Conservation (phyloP, 2,888 invertebrate species). For the Lasiommata megera region DNA sequence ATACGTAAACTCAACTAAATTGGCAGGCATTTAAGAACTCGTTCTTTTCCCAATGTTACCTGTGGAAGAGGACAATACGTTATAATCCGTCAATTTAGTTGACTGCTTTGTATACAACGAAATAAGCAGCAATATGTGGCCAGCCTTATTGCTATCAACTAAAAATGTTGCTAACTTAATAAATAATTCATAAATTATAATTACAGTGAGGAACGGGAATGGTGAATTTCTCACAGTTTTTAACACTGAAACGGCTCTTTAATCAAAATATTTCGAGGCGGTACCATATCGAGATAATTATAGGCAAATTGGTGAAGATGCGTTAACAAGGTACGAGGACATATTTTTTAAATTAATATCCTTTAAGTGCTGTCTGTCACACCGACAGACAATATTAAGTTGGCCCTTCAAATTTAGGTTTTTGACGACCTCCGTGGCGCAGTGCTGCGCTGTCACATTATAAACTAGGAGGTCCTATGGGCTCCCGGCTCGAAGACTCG, state of each 20-base stretch:
- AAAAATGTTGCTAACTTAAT: constrained; percentile 35
- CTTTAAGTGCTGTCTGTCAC: constrained; percentile 37
- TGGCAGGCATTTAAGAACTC: no score
- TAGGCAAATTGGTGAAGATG: constrained; percentile 65
- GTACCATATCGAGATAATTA: constrained; percentile 65
- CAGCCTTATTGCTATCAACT: constrained; percentile 18
- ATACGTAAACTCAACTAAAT: no score
- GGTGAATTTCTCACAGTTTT: constrained; percentile 32
- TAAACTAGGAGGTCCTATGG: no score
- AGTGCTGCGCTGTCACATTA: no score
- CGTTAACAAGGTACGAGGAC: constrained; percentile 57
- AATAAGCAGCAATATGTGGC: background rate
- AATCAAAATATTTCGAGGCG: constrained; percentile 58
- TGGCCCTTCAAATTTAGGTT: no score
- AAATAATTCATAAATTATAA: constrained; percentile 43
- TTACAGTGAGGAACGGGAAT: constrained; percentile 4
- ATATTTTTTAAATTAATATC: constrained; percentile 43
- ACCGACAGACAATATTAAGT: constrained; percentile 38
- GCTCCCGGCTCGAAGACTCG: no score
- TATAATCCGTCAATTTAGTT: no score
- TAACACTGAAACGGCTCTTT: constrained; percentile 31
- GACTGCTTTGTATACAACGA: no score
- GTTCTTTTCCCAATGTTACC: no score
- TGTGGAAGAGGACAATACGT: no score
- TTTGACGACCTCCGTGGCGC: no score